phyloP scores from a whole-genome alignment of 2,113 vertebrate genomes.

The Brachirus orientalis region DNA sequence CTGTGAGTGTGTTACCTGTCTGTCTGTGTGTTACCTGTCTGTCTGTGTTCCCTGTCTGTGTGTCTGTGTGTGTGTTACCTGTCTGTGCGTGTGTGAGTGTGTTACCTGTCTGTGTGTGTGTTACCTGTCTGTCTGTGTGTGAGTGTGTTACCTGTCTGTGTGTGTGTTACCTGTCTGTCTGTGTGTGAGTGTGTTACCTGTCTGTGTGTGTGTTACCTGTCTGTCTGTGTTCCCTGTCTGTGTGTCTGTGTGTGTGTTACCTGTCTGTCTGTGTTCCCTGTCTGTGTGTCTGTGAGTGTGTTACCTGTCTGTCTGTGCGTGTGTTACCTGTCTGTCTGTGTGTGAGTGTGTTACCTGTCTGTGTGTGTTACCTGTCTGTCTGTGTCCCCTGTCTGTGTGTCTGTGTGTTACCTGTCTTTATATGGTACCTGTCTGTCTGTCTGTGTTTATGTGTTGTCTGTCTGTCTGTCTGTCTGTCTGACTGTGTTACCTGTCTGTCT shows the following conservation, averaged over 20 bases:
- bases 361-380: slow-evolving; percentile 79
- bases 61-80: neutral
- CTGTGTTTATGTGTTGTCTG: too few relatives aligned
- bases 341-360: slow-evolving; percentile 84
- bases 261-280: slow-evolving; percentile 7
- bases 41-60: neutral
- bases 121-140: neutral
- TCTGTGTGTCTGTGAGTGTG: slow-evolving; percentile 8
- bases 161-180: neutral
- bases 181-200: slow-evolving; percentile 7
- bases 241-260: neutral
- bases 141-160: neutral
- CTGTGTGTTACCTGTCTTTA: too few relatives aligned
- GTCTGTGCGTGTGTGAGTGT: neutral
- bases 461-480: too few relatives aligned
- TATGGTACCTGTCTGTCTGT: too few relatives aligned
- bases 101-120: neutral
- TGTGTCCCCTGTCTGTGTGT: slow-evolving; percentile 73
- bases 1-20: neutral
- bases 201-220: neutral
- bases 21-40: too few relatives aligned
- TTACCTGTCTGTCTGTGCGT: slow-evolving; percentile 5
- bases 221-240: too few relatives aligned
- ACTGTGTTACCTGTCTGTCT: too few relatives aligned
- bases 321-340: slow-evolving; percentile 89